Evolutionary conservation across 2,888 invertebrate species (phyloP).

Genomic region (Eupithecia dodoneata): DNA sequence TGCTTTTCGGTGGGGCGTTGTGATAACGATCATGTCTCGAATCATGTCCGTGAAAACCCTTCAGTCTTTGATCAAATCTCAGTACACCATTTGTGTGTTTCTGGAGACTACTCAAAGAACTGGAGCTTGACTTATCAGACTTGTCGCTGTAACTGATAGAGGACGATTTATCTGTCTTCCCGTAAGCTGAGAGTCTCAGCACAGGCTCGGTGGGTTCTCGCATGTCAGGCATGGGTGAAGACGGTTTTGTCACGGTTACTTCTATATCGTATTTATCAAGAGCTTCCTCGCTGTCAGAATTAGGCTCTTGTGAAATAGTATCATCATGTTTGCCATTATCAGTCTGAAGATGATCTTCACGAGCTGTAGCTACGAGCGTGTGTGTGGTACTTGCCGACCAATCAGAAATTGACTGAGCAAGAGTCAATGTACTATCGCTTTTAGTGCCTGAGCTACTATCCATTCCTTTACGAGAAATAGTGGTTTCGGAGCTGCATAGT

Average conservation of each 20-base stretch:
- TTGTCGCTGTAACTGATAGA: slow-evolving; percentile 82
- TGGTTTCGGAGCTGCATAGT: slow-evolving; percentile 85
- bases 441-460: slow-evolving; percentile 89
- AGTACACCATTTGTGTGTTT: slow-evolving; percentile 74
- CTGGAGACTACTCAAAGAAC: slow-evolving; percentile 79
- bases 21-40: slow-evolving; percentile 68
- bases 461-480: slow-evolving; percentile 78
- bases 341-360: slow-evolving; percentile 73
- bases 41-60: slow-evolving; percentile 62
- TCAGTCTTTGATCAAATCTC: slow-evolving; percentile 71
- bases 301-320: slow-evolving; percentile 74
- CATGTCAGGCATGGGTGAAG: slow-evolving; percentile 54
- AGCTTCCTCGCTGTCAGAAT: slow-evolving; percentile 44
- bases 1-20: slow-evolving; percentile 77
- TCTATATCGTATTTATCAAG: slow-evolving; percentile 60
- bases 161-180: slow-evolving; percentile 76
- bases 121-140: slow-evolving; percentile 81
- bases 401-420: slow-evolving; percentile 92
- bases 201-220: slow-evolving; percentile 63
- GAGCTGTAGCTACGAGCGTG: slow-evolving; percentile 87
- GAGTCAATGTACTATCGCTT: slow-evolving; percentile 90
- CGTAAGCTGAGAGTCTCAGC: slow-evolving; percentile 66
- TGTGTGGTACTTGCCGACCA: slow-evolving; percentile 93
- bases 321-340: slow-evolving; percentile 77
- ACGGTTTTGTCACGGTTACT: slow-evolving; percentile 52